Evolutionary conservation across 2,888 invertebrate species (phyloP).

Genomic region (Zygothrica quintamaculata): DNA sequence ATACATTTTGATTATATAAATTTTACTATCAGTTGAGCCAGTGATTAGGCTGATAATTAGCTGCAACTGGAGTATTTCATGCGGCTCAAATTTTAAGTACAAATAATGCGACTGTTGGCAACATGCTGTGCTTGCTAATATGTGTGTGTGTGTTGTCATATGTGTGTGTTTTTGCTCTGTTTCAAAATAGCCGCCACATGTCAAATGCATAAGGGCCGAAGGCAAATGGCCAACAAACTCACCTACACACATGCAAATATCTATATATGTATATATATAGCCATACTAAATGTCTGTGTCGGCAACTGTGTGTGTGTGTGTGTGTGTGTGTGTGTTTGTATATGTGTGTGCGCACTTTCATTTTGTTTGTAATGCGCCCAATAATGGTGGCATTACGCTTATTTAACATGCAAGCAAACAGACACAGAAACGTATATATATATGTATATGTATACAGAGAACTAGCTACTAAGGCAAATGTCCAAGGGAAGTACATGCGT

Average conservation of each 20-base stretch:
- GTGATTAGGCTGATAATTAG: constrained; percentile 22
- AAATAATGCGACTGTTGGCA: constrained; percentile 1
- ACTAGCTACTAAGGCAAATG: constrained; percentile 45
- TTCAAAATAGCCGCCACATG: constrained; percentile 40
- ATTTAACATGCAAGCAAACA: constrained; percentile 73
- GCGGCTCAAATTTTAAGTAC: constrained; percentile 20
- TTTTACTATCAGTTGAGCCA: too few relatives aligned
- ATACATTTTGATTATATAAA: too few relatives aligned
- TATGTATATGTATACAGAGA: constrained; percentile 20
- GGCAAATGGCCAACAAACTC: constrained; percentile 40
- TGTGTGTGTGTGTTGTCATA: too few relatives aligned
- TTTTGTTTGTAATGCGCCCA: constrained; percentile 78
- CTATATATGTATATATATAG: constrained; percentile 19
- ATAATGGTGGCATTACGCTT: constrained; percentile 81
- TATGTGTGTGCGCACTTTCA: constrained; percentile 57
- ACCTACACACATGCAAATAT: constrained; percentile 1
- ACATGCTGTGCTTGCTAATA: neutral
- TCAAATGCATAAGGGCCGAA: constrained; percentile 43
- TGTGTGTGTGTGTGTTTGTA: constrained; percentile 15
- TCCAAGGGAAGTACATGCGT: constrained; percentile 47
- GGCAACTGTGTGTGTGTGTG: constrained; percentile 21
- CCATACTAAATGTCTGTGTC: constrained; percentile 16
- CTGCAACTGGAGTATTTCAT: constrained; percentile 8
- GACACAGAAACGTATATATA: constrained; percentile 33
- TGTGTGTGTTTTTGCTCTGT: constrained; percentile 2